These are phyloP conservation scores for Melipona quadrifasciata DNA, from an alignment of 1,140 invertebrate species.

Conservation along the genomic window DNA sequence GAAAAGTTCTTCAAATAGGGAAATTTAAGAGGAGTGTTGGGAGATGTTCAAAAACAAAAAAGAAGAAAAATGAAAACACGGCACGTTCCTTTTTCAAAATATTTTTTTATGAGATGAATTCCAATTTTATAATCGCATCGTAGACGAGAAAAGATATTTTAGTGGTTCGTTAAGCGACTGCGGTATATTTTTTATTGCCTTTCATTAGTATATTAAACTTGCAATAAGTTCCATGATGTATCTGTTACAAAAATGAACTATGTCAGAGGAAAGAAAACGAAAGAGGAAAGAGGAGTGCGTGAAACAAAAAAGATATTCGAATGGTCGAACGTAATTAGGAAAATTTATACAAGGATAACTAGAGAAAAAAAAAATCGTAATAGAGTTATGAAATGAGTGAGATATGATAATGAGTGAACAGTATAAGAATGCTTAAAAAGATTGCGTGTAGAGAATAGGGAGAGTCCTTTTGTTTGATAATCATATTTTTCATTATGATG, in stretches of 20 bases:
- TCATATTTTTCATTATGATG: conserved; percentile 63
- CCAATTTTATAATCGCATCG: not conserved
- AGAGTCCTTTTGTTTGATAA: conserved; percentile 52
- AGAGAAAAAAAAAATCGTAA: not conserved
- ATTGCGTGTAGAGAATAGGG: conserved; percentile 38
- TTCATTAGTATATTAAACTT: conserved; percentile 27
- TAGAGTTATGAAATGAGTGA: conserved; percentile 23
- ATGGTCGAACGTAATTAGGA: not conserved
- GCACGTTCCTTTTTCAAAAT: conserved; percentile 25
- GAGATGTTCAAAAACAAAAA: not conserved
- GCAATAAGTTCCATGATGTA: conserved; percentile 18
- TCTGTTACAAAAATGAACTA: not conserved
- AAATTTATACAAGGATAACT: conserved; percentile 30
- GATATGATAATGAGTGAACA: conserved; percentile 20
- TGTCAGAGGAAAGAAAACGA: not conserved
- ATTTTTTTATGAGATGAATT: conserved; percentile 30
- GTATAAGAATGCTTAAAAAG: conserved; percentile 37
- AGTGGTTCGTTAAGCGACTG: conserved; percentile 12
- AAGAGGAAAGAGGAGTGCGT: too few relatives aligned
- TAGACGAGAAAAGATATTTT: conserved; percentile 18
- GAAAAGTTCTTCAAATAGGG: not conserved
- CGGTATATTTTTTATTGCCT: conserved; percentile 39
- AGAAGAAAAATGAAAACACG: not conserved
- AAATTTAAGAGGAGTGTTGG: not conserved
- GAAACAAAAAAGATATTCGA: not conserved